Conservation (phyloP, 2,797 vertebrate species). For the Peromyscus attwateri region DNA sequence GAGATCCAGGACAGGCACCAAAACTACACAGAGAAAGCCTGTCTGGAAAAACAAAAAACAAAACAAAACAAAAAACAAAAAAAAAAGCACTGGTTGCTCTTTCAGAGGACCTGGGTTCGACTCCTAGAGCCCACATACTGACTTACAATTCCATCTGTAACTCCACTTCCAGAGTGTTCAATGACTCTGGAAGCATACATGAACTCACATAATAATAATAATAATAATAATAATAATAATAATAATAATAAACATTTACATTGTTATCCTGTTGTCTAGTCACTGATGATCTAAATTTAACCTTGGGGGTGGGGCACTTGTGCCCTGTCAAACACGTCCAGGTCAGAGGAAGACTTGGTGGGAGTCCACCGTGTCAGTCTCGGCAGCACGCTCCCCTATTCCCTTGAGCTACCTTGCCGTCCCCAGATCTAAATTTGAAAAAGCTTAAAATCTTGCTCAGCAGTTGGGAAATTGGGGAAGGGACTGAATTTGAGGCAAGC, state of each 20-base stretch:
- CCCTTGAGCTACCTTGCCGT: neutral
- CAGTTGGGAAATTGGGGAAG: neutral
- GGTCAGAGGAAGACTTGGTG: neutral
- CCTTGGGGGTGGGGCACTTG: neutral
- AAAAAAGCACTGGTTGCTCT: neutral
- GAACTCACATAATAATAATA: neutral
- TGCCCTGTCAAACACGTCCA: no score
- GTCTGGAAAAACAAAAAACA: no score
- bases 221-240: neutral
- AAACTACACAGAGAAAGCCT: no score
- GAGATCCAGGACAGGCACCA: no score
- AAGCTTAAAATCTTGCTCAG: neutral
- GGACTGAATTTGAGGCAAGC: neutral
- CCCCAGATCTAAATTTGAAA: neutral
- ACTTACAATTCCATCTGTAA: neutral
- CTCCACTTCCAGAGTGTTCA: neutral
- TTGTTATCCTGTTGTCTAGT: neutral
- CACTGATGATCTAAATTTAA: neutral
- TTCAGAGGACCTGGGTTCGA: neutral
- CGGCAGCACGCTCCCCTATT: neutral
- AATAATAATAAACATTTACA: no score
- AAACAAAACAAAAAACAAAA: no score
- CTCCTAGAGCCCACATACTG: neutral
- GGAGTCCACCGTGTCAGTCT: neutral
- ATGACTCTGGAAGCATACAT: neutral